Evolutionary conservation across 2,113 vertebrate species (phyloP).

Genomic region (Connochaetes taurinus): DNA sequence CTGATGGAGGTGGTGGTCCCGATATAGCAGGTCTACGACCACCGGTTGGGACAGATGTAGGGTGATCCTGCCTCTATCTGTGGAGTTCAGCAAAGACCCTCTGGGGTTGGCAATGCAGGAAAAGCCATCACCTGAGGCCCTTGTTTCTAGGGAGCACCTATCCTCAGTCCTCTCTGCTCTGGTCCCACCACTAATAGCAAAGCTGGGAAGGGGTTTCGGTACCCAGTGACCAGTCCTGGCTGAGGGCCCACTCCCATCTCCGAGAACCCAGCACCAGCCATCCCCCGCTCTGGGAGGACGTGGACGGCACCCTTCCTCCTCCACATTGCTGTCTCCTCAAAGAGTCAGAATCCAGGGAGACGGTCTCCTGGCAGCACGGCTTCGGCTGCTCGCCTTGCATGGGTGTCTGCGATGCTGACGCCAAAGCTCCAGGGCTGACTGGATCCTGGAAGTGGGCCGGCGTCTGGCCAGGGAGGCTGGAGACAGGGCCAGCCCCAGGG

Average conservation of each 20-base stretch:
- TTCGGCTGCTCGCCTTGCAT: neutral
- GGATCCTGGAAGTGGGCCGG: no score
- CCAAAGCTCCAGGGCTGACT: neutral
- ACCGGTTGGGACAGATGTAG: neutral
- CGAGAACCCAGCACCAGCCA: neutral
- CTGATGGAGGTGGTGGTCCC: neutral
- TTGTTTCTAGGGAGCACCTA: neutral
- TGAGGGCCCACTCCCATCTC: neutral
- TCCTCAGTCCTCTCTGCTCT: neutral
- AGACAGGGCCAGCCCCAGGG: neutral
- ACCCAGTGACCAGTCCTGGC: neutral
- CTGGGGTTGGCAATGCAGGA: neutral
- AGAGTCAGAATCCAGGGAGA: slow-evolving; percentile 63
- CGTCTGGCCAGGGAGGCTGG: neutral
- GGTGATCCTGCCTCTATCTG: neutral
- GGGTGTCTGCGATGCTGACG: neutral
- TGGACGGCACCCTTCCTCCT: neutral
- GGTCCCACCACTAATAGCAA: neutral
- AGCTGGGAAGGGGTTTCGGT: neutral
- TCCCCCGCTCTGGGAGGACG: neutral
- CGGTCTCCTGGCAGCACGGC: slow-evolving; percentile 49
- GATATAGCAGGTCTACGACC: rapidly evolving
- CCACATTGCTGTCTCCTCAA: neutral
- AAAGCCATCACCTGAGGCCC: neutral
- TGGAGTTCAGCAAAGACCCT: neutral